These are phyloP conservation scores for Macroglossus sobrinus DNA, from an alignment of 2,113 vertebrate genomes.

Conservation along the genomic window DNA sequence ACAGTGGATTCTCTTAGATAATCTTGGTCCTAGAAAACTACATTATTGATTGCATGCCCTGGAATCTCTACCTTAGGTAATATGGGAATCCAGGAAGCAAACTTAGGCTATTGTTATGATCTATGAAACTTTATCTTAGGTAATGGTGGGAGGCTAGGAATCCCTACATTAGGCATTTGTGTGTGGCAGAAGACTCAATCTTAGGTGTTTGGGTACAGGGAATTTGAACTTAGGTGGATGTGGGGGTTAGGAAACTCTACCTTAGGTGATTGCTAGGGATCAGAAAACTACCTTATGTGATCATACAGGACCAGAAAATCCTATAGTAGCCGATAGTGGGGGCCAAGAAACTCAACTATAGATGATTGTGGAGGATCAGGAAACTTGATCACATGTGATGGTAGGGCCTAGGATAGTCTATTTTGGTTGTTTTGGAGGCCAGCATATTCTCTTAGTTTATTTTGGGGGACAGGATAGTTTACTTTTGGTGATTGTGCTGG, in stretches of 20 bases:
- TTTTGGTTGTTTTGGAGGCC: neutral
- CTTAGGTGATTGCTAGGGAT: neutral
- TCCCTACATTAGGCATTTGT: neutral
- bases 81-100: neutral
- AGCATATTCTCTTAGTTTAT: neutral
- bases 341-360: neutral
- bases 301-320: neutral
- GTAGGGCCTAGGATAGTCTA: neutral
- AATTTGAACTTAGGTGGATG: too few relatives aligned
- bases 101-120: neutral
- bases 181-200: neutral
- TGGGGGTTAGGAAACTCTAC: neutral
- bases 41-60: neutral
- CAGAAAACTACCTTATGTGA: neutral
- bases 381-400: neutral
- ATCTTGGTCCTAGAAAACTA: neutral
- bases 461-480: neutral
- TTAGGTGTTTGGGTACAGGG: neutral
- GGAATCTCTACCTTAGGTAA: neutral
- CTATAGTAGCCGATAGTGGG: neutral
- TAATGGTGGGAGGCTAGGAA: neutral
- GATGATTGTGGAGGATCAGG: neutral
- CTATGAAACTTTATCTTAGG: neutral
- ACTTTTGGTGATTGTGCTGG: neutral
- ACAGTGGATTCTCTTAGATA: neutral